Base-by-base conservation (phyloP, 2,797 vertebrate genomes). In the Acomys russatus region DNA sequence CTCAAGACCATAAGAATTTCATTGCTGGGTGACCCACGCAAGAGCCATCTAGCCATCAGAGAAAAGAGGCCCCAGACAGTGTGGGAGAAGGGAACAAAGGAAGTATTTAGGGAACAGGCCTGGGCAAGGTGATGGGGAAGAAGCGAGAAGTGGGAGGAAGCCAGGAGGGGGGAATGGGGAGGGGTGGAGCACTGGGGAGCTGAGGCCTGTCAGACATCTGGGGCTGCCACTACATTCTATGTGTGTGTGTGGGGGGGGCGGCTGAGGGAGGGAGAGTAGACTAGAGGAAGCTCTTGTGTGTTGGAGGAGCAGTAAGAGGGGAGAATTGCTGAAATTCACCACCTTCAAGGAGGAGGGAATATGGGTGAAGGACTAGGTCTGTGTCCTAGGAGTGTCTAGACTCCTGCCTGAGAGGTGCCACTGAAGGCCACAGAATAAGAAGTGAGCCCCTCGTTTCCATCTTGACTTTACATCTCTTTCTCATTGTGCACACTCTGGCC, bases 71-170 rank as follows among this genome's bases (percentile, higher is more conserved):
- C 12, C 70, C 80, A 63, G 89, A 68, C 2, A 56, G 49, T 90
- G 78, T 68, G 88, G 94, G 79, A 96, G 96, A 84, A 54, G 28
- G 86, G 30, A 97, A 97, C 94, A 97, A 97, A 98, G 92, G 74
- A 91, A 74, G 77, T 66, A 78, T 95, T 97, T 25, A 96, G 95
- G 68, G 68, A 49, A 89, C 96, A 95, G 95, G 95, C 54, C 96
- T 88, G 94, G 96, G 84, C 97, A 97, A 68, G 91, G 95, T 9
- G 35, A 12, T 83, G 73, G 25, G 90, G 73, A 61, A 35, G 54
- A 49, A 63, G 10, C 2, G 0, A n/a, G 64, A 54, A 94, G 90
- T 54, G 49, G 85, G 90, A 95, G 90, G 94, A 15, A 92, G 73
- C 25, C 30, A 18, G 73, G 44, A 84, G 38, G 83, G 63, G 91